Evolutionary conservation across 2,888 invertebrate species (phyloP).

Genomic region (Eilema depressum): DNA sequence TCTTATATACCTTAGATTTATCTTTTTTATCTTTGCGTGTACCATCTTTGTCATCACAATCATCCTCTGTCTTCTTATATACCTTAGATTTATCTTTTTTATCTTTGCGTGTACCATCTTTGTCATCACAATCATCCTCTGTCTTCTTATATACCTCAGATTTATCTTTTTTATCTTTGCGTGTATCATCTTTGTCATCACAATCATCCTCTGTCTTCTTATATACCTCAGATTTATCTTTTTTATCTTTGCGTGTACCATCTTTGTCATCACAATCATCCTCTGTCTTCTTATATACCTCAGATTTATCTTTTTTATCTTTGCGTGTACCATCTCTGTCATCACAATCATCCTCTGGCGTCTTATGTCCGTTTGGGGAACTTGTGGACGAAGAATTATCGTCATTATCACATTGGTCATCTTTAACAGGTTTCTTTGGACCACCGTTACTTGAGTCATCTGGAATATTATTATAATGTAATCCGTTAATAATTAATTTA

Average conservation of each 20-base stretch:
- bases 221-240: background rate
- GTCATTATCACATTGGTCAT: background rate
- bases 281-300: background rate
- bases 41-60: background rate
- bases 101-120: background rate
- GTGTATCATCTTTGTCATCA: background rate
- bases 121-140: background rate
- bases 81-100: too few species aligned
- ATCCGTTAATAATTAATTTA: slow-evolving; percentile 4
- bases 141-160: background rate
- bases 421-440: background rate
- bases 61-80: background rate
- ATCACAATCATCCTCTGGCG: background rate
- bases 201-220: background rate
- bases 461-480: slow-evolving; percentile 12
- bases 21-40: too few species aligned
- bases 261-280: background rate
- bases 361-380: background rate
- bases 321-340: background rate
- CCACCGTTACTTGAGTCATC: slow-evolving; percentile 2
- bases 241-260: background rate
- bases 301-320: background rate
- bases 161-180: background rate
- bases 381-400: background rate
- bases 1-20: background rate